Evolutionary conservation across 1,140 invertebrate species (phyloP), one percentile per base, ranked within the genome.

Genomic region (Sesamia nonagrioides): DNA sequence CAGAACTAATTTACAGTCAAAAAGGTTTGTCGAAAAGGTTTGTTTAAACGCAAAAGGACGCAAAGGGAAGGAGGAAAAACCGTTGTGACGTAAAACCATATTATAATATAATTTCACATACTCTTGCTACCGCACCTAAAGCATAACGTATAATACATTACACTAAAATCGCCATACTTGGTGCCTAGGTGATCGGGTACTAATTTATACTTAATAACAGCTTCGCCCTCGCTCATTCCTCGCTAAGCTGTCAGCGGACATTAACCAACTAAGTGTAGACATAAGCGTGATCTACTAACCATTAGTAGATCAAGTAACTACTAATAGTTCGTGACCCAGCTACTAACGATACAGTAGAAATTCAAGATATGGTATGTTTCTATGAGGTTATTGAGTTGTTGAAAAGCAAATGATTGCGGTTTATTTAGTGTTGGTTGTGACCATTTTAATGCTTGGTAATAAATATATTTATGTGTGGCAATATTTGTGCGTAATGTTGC

Each of bases 271-370:
- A 27, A 42, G 33, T 69, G 33, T 48, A 18, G 42, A 68, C 42
- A 61, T 61, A 69, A 50, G 17, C 66, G 42, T 69, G 66, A 27
- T 45, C 42, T 9, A 48, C 42, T 27, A 68, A 21, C 42, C 13
- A 27, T 27, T 27, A 45, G 42, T 45, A 13, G 8, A 45, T 45
- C 40, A 42, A 15, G n/a, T 15, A 66, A 18, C 40, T 21, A 45
- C 61, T 66, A 45, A 27, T 48, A 68, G 27, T 54, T 71, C 68
- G 68, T 71, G 68, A 71, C 68, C 48, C n/a, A 11, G 33, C 63
- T 37, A 54, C 48, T 37, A 71, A 35, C 68, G 33, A 71, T 17
- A 40, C 3, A 13, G 13, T 71, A 48, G 63, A 50, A 68, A 68
- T 52, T 7, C 21, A 11, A 71, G 45, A 17, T 45, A 71, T 15